Evolutionary conservation across 2,888 invertebrate genomes (phyloP), one percentile per base, ranked within the genome.

Genomic region (Electrophaes corylata): DNA sequence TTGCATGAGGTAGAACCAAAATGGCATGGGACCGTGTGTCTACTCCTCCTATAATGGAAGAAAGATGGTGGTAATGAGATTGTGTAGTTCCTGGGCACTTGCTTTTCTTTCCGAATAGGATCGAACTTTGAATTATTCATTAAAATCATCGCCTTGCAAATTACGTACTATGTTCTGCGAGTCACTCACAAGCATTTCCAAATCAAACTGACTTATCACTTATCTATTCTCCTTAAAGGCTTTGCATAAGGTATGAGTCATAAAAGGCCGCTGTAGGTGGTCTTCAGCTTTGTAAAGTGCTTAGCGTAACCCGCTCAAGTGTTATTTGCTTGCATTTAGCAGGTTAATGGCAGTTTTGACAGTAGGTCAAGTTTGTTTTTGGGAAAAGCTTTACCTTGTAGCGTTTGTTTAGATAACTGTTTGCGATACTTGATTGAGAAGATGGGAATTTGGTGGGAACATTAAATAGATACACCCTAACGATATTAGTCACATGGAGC

Each of bases 251-350:
- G 41, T 41, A 41, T 52, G 49, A 55, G 44, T 64, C 58, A 52
- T 65, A 67, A 65, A 65, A 57, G 31, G 35, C 64, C 65, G 56
- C 64, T 37, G 60, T 67, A 64, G 69, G 69, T 67, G 69, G 69
- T 65, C 69, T 23, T 18, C 16, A 57, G 51, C 62, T 58, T 61
- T 61, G 63, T 64, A 62, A 64, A 62, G 62, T 59, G 56, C 58
- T 66, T 46, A 57, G 63, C 68, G 72, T 73, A 70, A 71, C 75
- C 69, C 69, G 71, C 73, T 68, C 59, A 56, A 74, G 75, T 73
- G 70, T 73, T 76, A 78, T 76, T n/a, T 73, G 70, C 70, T 70
- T 70, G 65, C 67, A 72, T 72, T 78, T 76, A 74, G 75, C 72
- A 62, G 70, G 74, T 70, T 43, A 26, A 43, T 63, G 49, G 58